Percentiles rank a stretch among this genome's conserved stretches.
Conservation (phyloP, 2,888 invertebrate species). For the Tridacna crocea region DNA sequence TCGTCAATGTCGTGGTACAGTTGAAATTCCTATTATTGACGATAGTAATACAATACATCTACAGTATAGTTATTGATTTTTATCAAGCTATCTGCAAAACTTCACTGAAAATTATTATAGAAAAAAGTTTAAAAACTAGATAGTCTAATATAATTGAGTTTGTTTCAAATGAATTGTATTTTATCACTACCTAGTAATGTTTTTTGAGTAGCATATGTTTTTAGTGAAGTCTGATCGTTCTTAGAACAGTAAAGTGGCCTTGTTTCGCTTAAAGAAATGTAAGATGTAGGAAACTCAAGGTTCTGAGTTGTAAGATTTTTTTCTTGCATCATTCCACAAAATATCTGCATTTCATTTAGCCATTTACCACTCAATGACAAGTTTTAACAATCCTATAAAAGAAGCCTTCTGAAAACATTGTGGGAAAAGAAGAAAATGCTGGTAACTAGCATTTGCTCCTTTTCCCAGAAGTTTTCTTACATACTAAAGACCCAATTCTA, state of each 20-base stretch:
- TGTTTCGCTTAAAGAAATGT: background rate
- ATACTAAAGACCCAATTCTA: too few relatives aligned
- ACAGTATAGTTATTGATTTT: background rate
- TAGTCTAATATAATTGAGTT: too few relatives aligned
- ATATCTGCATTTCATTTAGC: background rate
- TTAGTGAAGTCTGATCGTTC: background rate
- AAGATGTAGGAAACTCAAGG: too few relatives aligned
- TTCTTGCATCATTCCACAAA: constrained; percentile 12
- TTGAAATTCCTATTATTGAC: background rate
- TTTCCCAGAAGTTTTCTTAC: too few relatives aligned
- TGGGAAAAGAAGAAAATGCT: too few relatives aligned
- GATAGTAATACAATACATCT: background rate
- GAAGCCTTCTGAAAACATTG: too few relatives aligned
- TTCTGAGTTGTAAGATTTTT: background rate
- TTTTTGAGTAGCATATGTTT: background rate
- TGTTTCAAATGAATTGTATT: background rate
- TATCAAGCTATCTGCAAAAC: too few relatives aligned
- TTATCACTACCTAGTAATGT: background rate
- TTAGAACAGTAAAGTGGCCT: background rate
- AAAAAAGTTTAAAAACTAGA: too few relatives aligned
- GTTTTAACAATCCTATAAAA: too few relatives aligned
- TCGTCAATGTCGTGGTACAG: background rate
- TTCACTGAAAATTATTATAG: too few relatives aligned
- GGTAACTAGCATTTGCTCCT: too few relatives aligned
- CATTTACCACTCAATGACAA: background rate